Base-by-base conservation (phyloP, 2,113 vertebrate species). In the Ahaetulla prasina region DNA sequence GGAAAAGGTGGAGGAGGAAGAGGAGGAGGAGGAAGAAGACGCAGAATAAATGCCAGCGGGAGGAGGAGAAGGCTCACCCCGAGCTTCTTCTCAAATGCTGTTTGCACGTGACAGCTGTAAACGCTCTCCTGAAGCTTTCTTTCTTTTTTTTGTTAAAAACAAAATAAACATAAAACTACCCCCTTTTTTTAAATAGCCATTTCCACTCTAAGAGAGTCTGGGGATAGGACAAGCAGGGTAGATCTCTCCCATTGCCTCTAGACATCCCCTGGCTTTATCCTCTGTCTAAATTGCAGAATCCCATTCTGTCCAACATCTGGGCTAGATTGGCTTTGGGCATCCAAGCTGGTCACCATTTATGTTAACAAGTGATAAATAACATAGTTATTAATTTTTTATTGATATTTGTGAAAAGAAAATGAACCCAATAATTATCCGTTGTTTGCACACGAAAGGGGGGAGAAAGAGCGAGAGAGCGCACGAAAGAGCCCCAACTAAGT, bases 1-100 rank as follows among this genome's bases (percentile, higher is more conserved):
- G 45, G 96, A 97, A 92, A 97, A 97, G 95, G 97, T 95, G 85
- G 96, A 97, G 55, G 96, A 96, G 0, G 97, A 98, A 0, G 97
- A 98, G 55, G 98, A 98, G 0, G 97, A 98, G 4, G 97, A 98
- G 0, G 97, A 98, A 0, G 97, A 97, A 0, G 95, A 96, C 0
- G 96, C 95, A 35, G 89, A 80, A 16, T 60, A 52, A 91, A 53
- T 18, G 14, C 50, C 52, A 22, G 96, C 95, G 20, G 91, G 87
- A 11, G 86, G 50, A 93, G 86, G 14, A 35, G 91, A 88, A 86
- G 18, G 8, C 47, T 89, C 87, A 25, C 91, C 86, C 54, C 55
- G 96, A 97, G 54, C 86, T 93, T 89, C 95, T 84, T 91, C 52
- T 55, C 30, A 39, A 39, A 95, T 94, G 93, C 93, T 86, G 92